These are phyloP conservation scores for Rhinoraja longicauda DNA, from an alignment of 2,797 vertebrate genomes.

Conservation along the genomic window DNA sequence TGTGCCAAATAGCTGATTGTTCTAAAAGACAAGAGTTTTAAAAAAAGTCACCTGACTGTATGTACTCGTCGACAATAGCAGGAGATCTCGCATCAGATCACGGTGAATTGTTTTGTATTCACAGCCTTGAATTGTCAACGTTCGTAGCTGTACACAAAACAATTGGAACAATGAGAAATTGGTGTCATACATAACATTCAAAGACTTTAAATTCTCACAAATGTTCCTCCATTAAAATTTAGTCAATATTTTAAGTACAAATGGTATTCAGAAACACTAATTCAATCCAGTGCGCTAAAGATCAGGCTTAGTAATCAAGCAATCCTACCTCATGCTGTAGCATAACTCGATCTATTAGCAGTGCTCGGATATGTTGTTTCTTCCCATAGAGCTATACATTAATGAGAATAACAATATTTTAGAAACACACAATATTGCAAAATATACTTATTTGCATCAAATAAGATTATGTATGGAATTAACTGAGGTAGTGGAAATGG, in stretches of 20 bases:
- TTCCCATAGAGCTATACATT: slow-evolving; percentile 80
- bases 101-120: slow-evolving; percentile 84
- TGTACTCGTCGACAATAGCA: slow-evolving; percentile 87
- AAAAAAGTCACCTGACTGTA: slow-evolving; percentile 80
- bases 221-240: neutral
- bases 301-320: neutral
- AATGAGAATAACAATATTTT: slow-evolving; percentile 2
- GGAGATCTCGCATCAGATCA: slow-evolving; percentile 82
- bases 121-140: slow-evolving; percentile 86
- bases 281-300: neutral
- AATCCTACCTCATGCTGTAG: slow-evolving; percentile 85
- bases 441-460: neutral
- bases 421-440: neutral
- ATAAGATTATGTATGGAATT: neutral
- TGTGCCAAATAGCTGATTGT: neutral
- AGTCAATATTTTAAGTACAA: neutral
- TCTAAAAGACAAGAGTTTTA: neutral
- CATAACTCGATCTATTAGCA: slow-evolving; percentile 94
- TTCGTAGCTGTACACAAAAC: slow-evolving; percentile 70
- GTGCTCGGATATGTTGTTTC: slow-evolving; percentile 90
- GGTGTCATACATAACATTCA: neutral
- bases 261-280: neutral
- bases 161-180: slow-evolving; percentile 23
- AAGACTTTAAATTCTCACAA: neutral
- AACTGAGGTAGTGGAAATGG: neutral